phyloP scores from a whole-genome alignment of 2,797 vertebrate genomes.

The Florisuga fusca region DNA sequence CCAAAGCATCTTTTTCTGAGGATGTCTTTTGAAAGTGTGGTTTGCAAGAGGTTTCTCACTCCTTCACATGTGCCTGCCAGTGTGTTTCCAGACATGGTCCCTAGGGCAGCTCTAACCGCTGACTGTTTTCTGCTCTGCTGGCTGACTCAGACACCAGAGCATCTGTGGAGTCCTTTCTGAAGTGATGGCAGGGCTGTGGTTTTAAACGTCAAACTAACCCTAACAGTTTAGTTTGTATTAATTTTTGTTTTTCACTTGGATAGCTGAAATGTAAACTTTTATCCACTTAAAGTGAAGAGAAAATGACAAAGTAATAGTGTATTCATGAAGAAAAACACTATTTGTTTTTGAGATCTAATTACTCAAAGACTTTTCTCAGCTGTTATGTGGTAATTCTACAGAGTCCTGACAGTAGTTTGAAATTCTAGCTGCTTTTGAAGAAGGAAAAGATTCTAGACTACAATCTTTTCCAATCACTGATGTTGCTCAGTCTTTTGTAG shows the following conservation, averaged over 20 bases:
- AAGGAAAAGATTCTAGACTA: not conserved
- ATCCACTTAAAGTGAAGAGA: not conserved
- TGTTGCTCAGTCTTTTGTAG: not conserved
- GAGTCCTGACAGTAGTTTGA: not conserved
- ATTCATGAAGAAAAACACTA: not conserved
- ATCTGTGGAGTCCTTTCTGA: not conserved
- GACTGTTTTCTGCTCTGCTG: not conserved
- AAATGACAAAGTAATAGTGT: constrained; percentile 25
- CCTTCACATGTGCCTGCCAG: not conserved
- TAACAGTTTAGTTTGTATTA: constrained; percentile 24
- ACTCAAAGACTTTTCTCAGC: constrained; percentile 29
- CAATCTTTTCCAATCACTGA: not conserved
- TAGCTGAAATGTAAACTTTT: constrained; percentile 32
- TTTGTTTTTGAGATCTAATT: constrained; percentile 24
- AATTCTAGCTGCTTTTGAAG: not conserved
- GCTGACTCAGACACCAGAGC: not conserved
- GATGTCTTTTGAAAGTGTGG: not conserved
- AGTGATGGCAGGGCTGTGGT: not conserved
- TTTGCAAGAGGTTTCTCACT: not conserved
- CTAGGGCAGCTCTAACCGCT: not conserved
- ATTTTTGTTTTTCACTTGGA: constrained; percentile 9
- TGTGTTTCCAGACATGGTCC: not conserved
- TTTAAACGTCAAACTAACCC: not conserved
- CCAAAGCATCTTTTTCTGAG: not conserved
- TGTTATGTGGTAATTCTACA: not conserved